These are phyloP conservation scores for Smithornis capensis DNA, from an alignment of 2,113 vertebrate species.

Conservation along the genomic window DNA sequence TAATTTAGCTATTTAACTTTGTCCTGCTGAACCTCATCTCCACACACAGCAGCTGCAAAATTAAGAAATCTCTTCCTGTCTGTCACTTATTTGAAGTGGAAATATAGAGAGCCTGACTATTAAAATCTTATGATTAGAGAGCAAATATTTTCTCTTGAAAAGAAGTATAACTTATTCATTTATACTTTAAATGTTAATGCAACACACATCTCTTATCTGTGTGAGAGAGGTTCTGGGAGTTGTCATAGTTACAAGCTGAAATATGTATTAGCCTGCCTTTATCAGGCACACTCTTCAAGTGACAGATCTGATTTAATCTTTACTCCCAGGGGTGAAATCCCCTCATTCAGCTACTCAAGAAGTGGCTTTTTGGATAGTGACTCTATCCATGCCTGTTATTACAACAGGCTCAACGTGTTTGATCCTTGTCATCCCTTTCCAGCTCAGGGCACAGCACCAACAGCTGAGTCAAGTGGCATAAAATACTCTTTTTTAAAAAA, in stretches of 20 bases:
- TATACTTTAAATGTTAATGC: conserved; percentile 23
- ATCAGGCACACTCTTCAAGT: not conserved
- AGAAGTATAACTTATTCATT: conserved; percentile 23
- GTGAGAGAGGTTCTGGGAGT: not conserved
- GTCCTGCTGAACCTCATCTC: not conserved
- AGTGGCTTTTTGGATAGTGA: not conserved
- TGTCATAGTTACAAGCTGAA: conserved; percentile 33
- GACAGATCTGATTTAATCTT: conserved; percentile 30
- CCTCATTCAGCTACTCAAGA: not conserved
- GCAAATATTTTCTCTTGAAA: conserved; percentile 38
- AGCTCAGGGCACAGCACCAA: not conserved
- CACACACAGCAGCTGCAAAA: not conserved
- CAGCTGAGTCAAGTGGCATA: not conserved
- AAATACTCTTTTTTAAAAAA: not conserved
- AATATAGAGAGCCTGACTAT: not conserved
- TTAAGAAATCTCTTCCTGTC: not conserved
- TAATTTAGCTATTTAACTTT: not conserved
- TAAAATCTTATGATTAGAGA: conserved; percentile 25
- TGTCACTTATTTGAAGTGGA: not conserved
- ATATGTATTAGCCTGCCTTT: not conserved
- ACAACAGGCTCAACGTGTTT: not conserved
- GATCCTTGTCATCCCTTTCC: not conserved
- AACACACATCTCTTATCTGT: not conserved
- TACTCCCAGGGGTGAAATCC: not conserved
- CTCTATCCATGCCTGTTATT: not conserved